Base-by-base conservation (phyloP, 2,113 vertebrate genomes). In the Monarcha castaneiventris region DNA sequence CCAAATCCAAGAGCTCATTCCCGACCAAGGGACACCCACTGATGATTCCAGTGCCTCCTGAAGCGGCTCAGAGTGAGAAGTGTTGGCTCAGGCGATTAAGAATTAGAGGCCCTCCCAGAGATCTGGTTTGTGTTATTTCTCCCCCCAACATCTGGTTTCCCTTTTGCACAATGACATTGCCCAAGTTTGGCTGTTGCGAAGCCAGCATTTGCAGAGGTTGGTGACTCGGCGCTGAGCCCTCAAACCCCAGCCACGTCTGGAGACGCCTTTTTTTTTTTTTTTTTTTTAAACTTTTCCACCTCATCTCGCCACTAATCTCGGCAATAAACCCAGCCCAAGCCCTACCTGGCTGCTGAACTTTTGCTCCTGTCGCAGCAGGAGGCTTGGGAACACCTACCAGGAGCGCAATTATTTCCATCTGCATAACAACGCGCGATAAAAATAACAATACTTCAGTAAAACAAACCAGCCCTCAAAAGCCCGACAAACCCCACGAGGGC, bases 91-190 rank as follows among this genome's bases (percentile, higher is more conserved):
- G 23, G 6, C 35, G 1, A 15, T 16, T 7, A 37, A 33, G 27
- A 46, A 54, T 16, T 1, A 11, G 19, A 59, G 7, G 4, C 6
- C 41, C 69, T 76, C 25, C 7, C 49, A 52, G 11, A 64, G 68
- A 21, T 80, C 89, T 91, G 91, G 1, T 67, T 94, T 49, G 0
- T 7, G 77, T 75, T 43, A 7, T 11, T 89, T 39, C 69, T 72
- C 73, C 44, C 48, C 76, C 81, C 81, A 75, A 37, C 87, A 94
- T 87, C 84, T 91, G 95, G 22, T 94, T 95, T 66, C 64, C 84
- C 69, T 95, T 92, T 93, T 5, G 56, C 77, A 89, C 92, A 89
- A 67, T 30, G 69, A 33, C 20, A 80, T 95, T 94, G 95, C 93
- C 93, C 90, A 95, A 94, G 89, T 67, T 67, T 81, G 87, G 89